A percentile compares a stretch with the other conserved stretches of the same genome.
Conservation (phyloP, 2,797 vertebrate genomes). For the Zenarchopterus dispar region DNA sequence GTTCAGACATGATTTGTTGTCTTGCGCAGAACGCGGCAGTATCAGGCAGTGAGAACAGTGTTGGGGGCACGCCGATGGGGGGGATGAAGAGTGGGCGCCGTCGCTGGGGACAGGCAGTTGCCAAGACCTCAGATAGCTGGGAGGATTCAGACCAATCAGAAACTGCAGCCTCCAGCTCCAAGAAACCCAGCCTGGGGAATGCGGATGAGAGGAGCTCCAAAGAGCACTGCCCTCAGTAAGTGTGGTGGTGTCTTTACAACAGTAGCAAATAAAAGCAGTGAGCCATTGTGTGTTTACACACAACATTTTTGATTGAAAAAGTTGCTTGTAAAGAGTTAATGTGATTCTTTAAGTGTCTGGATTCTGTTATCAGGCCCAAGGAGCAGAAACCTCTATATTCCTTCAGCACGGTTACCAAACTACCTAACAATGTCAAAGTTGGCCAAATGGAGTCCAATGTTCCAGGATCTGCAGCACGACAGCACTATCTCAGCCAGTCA, state of each 20-base stretch:
- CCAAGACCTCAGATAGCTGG: conserved; percentile 86
- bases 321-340: not conserved
- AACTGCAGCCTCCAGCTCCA: conserved; percentile 87
- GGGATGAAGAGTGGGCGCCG: conserved; percentile 87
- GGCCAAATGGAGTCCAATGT: conserved; percentile 84
- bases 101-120: conserved; percentile 90
- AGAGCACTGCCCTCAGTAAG: conserved; percentile 71
- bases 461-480: conserved; percentile 86
- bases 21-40: conserved; percentile 79
- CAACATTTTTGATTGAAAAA: not conserved
- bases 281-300: not conserved
- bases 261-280: not conserved
- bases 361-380: conserved; percentile 65
- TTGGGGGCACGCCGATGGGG: conserved; percentile 26
- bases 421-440: conserved; percentile 76
- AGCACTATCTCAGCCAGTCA: conserved; percentile 95
- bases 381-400: conserved; percentile 80
- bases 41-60: conserved; percentile 74
- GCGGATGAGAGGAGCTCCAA: conserved; percentile 81
- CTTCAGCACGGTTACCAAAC: conserved; percentile 85
- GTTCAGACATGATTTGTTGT: not conserved
- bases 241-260: not conserved
- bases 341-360: not conserved
- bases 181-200: conserved; percentile 87
- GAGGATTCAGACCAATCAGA: conserved; percentile 87